Conservation (phyloP, 2,888 invertebrate genomes). For the Quadriops clusia region DNA sequence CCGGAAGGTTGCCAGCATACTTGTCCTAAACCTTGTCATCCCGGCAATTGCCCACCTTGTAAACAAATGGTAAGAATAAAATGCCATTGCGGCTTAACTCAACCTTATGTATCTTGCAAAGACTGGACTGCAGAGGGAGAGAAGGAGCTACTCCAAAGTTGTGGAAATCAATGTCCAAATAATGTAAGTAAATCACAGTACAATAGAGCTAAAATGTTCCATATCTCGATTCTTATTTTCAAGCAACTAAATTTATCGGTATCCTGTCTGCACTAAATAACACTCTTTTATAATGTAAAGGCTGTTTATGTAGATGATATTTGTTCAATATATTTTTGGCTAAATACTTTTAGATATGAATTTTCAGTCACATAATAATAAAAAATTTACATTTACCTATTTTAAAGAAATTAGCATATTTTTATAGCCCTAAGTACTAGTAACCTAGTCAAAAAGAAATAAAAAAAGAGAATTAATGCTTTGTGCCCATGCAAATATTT, state of each 20-base stretch:
- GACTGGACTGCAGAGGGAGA: constrained; percentile 47
- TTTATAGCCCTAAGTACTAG: no score
- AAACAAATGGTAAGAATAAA: constrained; percentile 51
- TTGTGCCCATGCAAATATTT: no score
- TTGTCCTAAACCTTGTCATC: constrained; percentile 61
- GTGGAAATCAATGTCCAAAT: constrained; percentile 79
- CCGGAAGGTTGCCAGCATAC: constrained; percentile 64
- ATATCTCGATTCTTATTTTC: background rate
- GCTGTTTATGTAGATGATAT: no score
- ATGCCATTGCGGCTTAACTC: constrained; percentile 75
- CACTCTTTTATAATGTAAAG: constrained; percentile 3
- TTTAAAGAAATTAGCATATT: no score
- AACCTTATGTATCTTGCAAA: constrained; percentile 61
- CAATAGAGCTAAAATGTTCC: constrained; percentile 8
- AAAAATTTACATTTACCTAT: no score
- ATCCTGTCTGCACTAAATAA: no score
- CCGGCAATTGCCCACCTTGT: constrained; percentile 66
- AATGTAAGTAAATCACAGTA: constrained; percentile 45
- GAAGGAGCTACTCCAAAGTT: constrained; percentile 39
- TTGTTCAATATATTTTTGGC: no score
- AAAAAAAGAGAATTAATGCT: no score
- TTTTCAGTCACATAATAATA: no score
- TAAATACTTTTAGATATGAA: no score
- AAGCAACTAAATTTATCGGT: no score
- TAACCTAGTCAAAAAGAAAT: no score